These are phyloP conservation scores for Calliphora vicina DNA, from an alignment of 1,140 invertebrate genomes.

Conservation along the genomic window DNA sequence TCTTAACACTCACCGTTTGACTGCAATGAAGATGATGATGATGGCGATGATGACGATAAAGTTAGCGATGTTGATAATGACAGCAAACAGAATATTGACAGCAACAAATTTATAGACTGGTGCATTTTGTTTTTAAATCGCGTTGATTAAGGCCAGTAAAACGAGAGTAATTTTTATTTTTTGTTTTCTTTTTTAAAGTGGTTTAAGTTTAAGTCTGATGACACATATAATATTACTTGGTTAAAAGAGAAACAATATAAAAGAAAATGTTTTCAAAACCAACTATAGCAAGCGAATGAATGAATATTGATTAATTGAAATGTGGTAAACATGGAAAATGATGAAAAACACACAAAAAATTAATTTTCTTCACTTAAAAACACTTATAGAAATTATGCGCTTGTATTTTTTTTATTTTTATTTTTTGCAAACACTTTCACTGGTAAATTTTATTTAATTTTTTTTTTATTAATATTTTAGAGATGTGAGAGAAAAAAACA, in stretches of 20 bases:
- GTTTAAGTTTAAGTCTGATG: not conserved
- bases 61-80: not conserved
- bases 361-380: not conserved
- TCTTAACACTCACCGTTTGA: not conserved
- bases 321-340: not conserved
- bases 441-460: not conserved
- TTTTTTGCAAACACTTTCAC: slow-evolving; percentile 5
- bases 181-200: not conserved
- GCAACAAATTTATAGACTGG: not conserved
- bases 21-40: not conserved
- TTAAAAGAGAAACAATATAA: not conserved
- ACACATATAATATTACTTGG: not conserved
- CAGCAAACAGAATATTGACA: not conserved
- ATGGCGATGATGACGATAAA: not conserved
- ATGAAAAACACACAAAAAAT: not conserved
- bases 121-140: not conserved
- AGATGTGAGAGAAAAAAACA: not conserved
- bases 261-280: not conserved
- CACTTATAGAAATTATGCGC: not conserved
- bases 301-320: not conserved
- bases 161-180: not conserved
- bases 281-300: too few species aligned
- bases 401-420: not conserved
- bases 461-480: not conserved
- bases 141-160: slow-evolving; percentile 1